These are phyloP conservation scores for Bacillus rossius DNA, from an alignment of 1,140 invertebrate species.

Conservation along the genomic window DNA sequence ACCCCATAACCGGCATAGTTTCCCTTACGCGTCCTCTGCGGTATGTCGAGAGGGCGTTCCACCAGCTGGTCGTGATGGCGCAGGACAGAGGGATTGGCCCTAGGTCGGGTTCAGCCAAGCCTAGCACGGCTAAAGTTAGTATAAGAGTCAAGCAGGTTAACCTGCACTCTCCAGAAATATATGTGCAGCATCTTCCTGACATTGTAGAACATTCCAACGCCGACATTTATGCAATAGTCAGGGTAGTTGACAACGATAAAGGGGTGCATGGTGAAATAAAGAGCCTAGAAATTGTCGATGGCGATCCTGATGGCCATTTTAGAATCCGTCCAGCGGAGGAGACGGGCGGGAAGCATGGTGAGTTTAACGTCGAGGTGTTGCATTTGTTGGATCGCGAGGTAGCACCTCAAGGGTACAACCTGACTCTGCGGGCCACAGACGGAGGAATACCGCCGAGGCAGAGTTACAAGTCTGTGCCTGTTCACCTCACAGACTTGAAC, in stretches of 20 bases:
- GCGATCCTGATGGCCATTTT: slow-evolving; percentile 84
- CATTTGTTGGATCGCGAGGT: slow-evolving; percentile 69
- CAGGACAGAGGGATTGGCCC: slow-evolving; percentile 72
- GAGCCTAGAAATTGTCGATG: slow-evolving; percentile 79
- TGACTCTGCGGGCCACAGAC: slow-evolving; percentile 81
- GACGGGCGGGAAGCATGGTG: slow-evolving; percentile 45
- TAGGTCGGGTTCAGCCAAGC: slow-evolving; percentile 48
- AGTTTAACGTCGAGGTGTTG: slow-evolving; percentile 72
- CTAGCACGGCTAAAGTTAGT: slow-evolving; percentile 64
- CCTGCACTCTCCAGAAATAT: slow-evolving; percentile 77
- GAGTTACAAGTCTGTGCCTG: slow-evolving; percentile 68
- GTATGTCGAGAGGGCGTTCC: slow-evolving; percentile 58
- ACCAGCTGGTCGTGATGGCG: slow-evolving; percentile 74
- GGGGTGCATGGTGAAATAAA: slow-evolving; percentile 80
- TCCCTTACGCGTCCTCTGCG: slow-evolving; percentile 74
- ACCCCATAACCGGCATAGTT: slow-evolving; percentile 86
- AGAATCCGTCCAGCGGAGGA: slow-evolving; percentile 54
- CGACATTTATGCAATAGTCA: slow-evolving; percentile 85
- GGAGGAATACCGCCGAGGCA: slow-evolving; percentile 69
- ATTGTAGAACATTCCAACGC: slow-evolving; percentile 79
- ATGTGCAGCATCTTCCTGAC: slow-evolving; percentile 69
- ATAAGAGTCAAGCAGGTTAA: slow-evolving; percentile 83
- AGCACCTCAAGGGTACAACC: slow-evolving; percentile 73
- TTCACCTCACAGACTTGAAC: slow-evolving; percentile 72
- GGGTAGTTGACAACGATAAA: slow-evolving; percentile 73